These are phyloP conservation scores for Holacanthella duospinosa DNA, from an alignment of 2,888 invertebrate genomes.

Conservation along the genomic window DNA sequence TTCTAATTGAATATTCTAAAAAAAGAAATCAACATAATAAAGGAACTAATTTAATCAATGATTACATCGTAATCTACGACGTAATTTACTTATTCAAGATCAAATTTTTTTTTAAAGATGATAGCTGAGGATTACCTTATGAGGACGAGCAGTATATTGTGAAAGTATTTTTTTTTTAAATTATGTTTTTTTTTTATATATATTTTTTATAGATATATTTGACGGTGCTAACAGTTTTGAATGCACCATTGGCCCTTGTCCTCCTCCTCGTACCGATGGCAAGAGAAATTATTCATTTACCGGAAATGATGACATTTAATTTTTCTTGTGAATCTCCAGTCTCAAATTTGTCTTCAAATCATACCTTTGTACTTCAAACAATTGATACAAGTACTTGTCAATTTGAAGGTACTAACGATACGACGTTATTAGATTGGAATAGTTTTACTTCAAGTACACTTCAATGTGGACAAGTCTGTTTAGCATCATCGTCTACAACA, in stretches of 20 bases:
- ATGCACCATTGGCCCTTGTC: conserved; percentile 56
- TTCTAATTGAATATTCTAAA: too few relatives aligned
- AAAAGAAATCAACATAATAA: too few relatives aligned
- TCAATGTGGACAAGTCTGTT: conserved; percentile 7
- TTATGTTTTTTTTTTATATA: too few relatives aligned
- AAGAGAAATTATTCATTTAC: conserved; percentile 55
- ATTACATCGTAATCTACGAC: too few relatives aligned
- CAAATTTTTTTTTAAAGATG: too few relatives aligned
- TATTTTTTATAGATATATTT: conserved; percentile 52
- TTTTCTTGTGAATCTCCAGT: conserved; percentile 41
- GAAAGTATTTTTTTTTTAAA: too few relatives aligned
- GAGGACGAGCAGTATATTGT: too few relatives aligned
- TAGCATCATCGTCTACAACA: neutral
- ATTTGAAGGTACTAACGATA: neutral
- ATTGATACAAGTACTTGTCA: neutral
- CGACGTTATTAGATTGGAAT: neutral
- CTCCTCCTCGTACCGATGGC: conserved; percentile 61
- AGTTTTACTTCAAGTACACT: neutral
- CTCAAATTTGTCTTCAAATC: neutral
- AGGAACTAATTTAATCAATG: too few relatives aligned
- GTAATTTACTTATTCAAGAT: too few relatives aligned
- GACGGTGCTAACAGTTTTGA: conserved; percentile 56
- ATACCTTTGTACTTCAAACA: neutral
- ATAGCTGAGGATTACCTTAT: too few relatives aligned
- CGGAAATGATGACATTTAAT: conserved; percentile 51